A percentile compares a stretch with the other conserved stretches of the same genome.
Conservation (phyloP, 2,113 vertebrate species). For the Oryzias woworae region DNA sequence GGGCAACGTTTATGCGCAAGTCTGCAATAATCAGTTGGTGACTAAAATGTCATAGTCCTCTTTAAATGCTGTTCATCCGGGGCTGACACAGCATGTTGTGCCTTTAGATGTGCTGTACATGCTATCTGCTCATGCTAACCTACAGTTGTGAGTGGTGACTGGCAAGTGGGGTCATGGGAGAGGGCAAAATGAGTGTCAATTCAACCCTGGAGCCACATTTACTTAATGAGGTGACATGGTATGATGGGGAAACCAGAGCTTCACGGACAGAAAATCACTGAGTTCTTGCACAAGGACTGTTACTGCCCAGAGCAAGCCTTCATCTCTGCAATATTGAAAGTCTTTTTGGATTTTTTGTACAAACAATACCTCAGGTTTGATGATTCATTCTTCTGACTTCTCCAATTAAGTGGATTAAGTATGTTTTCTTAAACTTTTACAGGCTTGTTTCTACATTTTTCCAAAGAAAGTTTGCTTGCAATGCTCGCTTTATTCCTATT, state of each 20-base stretch:
- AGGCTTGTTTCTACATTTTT: neutral
- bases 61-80: conserved; percentile 26
- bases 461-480: no score
- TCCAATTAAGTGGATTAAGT: neutral
- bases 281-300: conserved; percentile 22
- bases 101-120: conserved; percentile 9
- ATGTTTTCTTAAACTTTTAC: neutral
- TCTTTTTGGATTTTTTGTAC: no score
- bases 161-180: conserved; percentile 71
- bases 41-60: conserved; percentile 13
- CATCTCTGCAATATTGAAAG: no score
- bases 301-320: conserved; percentile 27
- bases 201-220: conserved; percentile 65
- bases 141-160: conserved; percentile 31
- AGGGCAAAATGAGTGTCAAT: conserved; percentile 67
- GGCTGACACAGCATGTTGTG: conserved; percentile 16
- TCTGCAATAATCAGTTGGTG: conserved; percentile 7
- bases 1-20: conserved; percentile 6
- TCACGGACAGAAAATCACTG: conserved; percentile 47
- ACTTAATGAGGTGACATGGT: conserved; percentile 61
- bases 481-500: neutral
- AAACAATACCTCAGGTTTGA: no score
- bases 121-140: conserved; percentile 25
- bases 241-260: conserved; percentile 52
- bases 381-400: neutral